Percentiles rank a stretch among this genome's conserved stretches.
Conservation (phyloP, 2,797 vertebrate species). For the Cryptoblepharus egeriae region DNA sequence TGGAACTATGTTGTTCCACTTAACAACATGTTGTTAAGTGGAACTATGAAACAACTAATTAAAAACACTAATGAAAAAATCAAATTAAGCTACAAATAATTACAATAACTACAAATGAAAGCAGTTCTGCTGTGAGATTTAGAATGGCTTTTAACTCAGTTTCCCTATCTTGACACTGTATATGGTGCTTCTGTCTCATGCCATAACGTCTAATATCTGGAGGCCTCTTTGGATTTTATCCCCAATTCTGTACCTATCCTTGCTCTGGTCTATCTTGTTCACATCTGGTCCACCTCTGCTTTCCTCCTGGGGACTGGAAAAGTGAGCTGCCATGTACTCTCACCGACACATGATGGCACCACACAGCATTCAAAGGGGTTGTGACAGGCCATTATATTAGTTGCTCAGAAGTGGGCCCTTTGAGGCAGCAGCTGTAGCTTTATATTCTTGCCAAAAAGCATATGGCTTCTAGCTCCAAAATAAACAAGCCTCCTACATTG, state of each 20-base stretch:
- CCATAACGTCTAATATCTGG: not conserved
- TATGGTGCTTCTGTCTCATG: not conserved
- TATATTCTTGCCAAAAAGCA: not conserved
- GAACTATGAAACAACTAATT: no score
- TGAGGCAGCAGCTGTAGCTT: not conserved
- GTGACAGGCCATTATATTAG: not conserved
- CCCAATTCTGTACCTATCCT: not conserved
- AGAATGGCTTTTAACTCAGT: not conserved
- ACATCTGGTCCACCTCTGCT: not conserved
- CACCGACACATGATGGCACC: constrained; percentile 17
- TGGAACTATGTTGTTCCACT: no score
- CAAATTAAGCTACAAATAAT: no score
- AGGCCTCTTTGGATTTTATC: not conserved
- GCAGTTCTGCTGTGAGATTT: not conserved
- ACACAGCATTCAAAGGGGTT: not conserved
- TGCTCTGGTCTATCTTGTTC: not conserved
- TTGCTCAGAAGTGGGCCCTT: not conserved
- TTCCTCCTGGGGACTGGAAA: not conserved
- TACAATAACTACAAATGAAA: not conserved
- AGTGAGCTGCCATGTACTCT: not conserved
- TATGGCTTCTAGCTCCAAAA: not conserved
- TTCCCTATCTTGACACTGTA: not conserved
- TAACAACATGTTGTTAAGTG: no score
- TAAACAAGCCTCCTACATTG: not conserved
- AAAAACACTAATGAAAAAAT: no score